These are phyloP conservation scores for Apeltes quadracus DNA, from an alignment of 2,113 vertebrate genomes.

Conservation along the genomic window DNA sequence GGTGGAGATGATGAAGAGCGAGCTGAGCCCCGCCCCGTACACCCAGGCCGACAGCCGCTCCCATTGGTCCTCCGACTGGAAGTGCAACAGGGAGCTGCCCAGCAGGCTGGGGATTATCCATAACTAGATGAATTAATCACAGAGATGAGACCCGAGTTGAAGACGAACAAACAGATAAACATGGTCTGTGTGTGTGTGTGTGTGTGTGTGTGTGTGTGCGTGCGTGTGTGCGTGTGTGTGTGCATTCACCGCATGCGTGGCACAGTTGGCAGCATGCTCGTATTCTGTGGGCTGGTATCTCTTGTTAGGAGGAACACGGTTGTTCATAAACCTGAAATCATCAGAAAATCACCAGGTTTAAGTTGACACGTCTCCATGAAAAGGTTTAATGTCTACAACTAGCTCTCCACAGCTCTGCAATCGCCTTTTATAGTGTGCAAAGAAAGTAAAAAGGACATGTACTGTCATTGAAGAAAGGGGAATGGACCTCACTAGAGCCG, in stretches of 20 bases:
- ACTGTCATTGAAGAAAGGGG: neutral
- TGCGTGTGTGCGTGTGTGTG: conserved; percentile 35
- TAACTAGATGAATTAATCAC: conserved; percentile 77
- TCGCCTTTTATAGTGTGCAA: neutral
- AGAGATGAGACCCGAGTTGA: conserved; percentile 31
- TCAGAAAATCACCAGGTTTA: neutral
- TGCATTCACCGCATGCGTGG: conserved; percentile 92
- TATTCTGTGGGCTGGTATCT: conserved; percentile 96
- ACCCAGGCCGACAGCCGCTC: conserved; percentile 93
- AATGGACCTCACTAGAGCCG: neutral
- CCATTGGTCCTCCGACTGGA: conserved; percentile 91
- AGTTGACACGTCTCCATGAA: neutral
- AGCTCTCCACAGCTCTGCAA: neutral
- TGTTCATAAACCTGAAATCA: conserved; percentile 93
- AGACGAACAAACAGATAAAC: conserved; percentile 7
- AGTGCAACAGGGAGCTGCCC: conserved; percentile 89
- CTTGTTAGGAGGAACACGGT: conserved; percentile 89
- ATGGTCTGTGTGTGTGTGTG: neutral
- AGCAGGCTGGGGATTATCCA: conserved; percentile 96
- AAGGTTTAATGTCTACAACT: neutral
- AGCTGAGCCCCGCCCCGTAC: conserved; percentile 91
- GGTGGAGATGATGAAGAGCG: conserved; percentile 95
- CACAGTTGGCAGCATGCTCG: conserved; percentile 94
- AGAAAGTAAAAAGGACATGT: neutral
- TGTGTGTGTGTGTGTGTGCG: conserved; percentile 19